Conservation (phyloP, 1,140 invertebrate genomes). For the Psilanteris sp. region DNA sequence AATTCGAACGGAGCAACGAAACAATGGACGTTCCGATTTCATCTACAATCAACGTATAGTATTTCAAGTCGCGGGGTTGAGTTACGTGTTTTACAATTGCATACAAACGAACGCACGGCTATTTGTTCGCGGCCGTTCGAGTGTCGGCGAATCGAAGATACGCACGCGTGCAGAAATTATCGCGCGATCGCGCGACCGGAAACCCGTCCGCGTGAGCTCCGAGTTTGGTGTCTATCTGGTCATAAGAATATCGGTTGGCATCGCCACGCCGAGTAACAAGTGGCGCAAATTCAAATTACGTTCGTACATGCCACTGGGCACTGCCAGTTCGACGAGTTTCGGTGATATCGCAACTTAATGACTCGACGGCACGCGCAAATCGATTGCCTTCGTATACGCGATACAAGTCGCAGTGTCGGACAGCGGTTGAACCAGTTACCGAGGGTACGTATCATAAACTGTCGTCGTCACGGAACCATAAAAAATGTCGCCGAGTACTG, state of each 20-base stretch:
- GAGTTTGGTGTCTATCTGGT: too few species aligned
- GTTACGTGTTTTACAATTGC: conserved; percentile 25
- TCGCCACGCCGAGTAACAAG: conserved; percentile 23
- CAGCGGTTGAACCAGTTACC: conserved; percentile 55
- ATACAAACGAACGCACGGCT: conserved; percentile 24
- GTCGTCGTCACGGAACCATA: conserved; percentile 52
- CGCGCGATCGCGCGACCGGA: background rate
- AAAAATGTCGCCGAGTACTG: conserved; percentile 38
- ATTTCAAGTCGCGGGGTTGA: conserved; percentile 25
- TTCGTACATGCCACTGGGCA: conserved; percentile 31
- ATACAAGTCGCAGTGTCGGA: conserved; percentile 46
- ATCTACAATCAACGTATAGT: conserved; percentile 35
- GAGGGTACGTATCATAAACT: conserved; percentile 37
- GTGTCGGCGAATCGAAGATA: conserved; percentile 28
- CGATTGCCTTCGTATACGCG: conserved; percentile 57
- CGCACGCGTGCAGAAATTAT: background rate
- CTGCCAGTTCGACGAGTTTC: conserved; percentile 40
- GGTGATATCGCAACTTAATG: conserved; percentile 64
- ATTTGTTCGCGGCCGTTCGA: conserved; percentile 6
- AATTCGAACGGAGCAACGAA: conserved; percentile 37
- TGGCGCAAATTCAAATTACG: conserved; percentile 55
- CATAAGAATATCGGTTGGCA: conserved; percentile 29
- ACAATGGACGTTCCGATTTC: conserved; percentile 33
- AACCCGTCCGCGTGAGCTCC: too few species aligned
- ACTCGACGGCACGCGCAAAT: conserved; percentile 63